Evolutionary conservation across 2,797 vertebrate species (phyloP), one percentile per base, ranked within the genome.

Genomic region (Eospalax fontanierii): DNA sequence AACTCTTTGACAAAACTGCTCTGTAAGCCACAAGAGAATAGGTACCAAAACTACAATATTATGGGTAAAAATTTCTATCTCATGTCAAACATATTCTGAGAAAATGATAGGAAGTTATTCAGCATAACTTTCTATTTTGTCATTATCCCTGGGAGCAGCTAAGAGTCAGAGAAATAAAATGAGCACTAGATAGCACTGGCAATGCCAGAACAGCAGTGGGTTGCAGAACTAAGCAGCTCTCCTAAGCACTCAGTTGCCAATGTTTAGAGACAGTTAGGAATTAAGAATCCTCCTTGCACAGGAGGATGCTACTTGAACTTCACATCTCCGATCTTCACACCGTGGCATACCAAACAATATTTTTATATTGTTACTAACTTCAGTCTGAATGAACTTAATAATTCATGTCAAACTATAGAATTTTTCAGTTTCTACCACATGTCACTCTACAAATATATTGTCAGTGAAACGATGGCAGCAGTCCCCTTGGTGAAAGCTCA

Each of bases 371-470:
- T 71, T 87, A 95, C 66, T 75, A 95, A 90, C 16, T 54, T 50
- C 21, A 89, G 65, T 19, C 74, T 95, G 95, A 89, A 80, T 57
- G 79, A 94, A 22, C n/a, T 30, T 89, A 91, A 87, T 61, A 91
- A 95, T 89, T 93, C 78, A 96, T 73, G 54, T 88, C 65, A 95
- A 75, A 61, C 86, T 46, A 89, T 50, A 90, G 14, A 91, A 89
- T 54, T 94, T 95, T 90, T 80, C 78, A 91, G 35, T 89, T 92
- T 91, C 73, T 89, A 59, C 95, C 38, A 89, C 94, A 90, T 79
- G 93, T 91, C 89, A 94, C 74, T 85, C 84, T 94, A 95, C 71
- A 91, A 89, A 96, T 87, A 95, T 43, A 95, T 66, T 93, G 65
- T 95, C 75, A 76, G 50, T 86, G 70, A 94, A 94, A 95, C 54